Percentiles rank a stretch among this genome's conserved stretches.
These are phyloP conservation scores for Sterrhoptilus dennistouni DNA, from an alignment of 2,113 vertebrate species.

Conservation along the genomic window DNA sequence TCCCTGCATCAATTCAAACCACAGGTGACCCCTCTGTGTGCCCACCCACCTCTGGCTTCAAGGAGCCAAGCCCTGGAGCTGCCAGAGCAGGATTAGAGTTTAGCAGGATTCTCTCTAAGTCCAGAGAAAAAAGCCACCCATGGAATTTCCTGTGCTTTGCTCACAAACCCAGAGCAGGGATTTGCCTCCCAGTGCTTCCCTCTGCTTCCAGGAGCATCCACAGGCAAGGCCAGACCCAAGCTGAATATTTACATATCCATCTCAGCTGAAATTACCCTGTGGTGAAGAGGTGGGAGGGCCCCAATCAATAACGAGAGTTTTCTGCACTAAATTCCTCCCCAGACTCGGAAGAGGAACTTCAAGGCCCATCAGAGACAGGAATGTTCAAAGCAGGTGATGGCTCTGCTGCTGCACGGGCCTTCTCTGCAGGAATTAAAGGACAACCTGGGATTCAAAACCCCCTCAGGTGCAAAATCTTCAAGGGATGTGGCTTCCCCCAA, in stretches of 20 bases:
- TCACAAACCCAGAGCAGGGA: not conserved
- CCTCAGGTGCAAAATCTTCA: rapidly evolving
- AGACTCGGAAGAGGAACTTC: not conserved
- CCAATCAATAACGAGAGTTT: not conserved
- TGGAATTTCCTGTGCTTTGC: not conserved
- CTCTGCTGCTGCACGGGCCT: not conserved
- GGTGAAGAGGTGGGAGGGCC: not conserved
- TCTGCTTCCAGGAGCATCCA: not conserved
- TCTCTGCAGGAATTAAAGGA: not conserved
- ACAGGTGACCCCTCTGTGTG: not conserved
- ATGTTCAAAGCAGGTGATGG: rapidly evolving
- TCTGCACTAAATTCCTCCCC: not conserved
- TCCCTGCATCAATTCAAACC: not conserved
- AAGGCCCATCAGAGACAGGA: not conserved
- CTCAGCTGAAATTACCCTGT: not conserved
- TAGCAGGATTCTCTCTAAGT: not conserved
- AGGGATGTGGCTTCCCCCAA: rapidly evolving
- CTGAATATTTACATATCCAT: not conserved
- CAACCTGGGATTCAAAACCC: not conserved
- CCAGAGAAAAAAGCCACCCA: not conserved
- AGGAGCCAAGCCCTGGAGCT: not conserved
- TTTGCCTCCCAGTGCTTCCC: not conserved
- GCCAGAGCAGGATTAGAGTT: not conserved
- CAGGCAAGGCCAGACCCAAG: not conserved
- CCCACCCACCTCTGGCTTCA: not conserved